Evolutionary conservation across 2,113 vertebrate genomes (phyloP).

Genomic region (Corvus moneduloides): DNA sequence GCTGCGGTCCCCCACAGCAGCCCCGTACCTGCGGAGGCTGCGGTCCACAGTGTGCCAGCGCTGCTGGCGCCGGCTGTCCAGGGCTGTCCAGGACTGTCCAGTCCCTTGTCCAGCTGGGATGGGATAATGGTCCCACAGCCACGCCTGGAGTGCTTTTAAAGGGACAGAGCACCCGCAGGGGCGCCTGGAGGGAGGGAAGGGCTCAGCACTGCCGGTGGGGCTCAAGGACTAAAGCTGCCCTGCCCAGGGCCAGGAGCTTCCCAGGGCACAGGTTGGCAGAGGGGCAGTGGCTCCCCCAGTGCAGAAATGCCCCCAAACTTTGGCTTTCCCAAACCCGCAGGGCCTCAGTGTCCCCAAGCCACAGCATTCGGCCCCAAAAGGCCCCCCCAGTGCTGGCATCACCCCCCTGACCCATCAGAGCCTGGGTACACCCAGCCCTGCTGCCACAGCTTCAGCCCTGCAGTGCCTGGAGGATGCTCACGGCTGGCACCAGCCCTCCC

Average conservation of each 20-base stretch:
- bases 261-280: neutral
- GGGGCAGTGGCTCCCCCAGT: no score
- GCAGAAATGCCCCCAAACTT: neutral
- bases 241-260: neutral
- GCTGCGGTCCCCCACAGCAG: neutral
- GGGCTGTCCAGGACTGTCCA: neutral
- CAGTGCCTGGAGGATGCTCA: neutral
- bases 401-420: accelerated
- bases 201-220: neutral
- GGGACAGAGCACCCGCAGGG: constrained; percentile 29
- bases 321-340: neutral
- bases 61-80: neutral
- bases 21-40: neutral
- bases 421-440: accelerated
- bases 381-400: accelerated
- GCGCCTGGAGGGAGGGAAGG: neutral
- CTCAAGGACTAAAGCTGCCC: neutral
- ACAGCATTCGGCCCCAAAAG: accelerated
- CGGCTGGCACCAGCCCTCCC: neutral
- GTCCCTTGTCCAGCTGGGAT: neutral
- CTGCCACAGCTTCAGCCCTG: neutral
- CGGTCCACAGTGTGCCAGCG: neutral
- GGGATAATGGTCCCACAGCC: constrained; percentile 5
- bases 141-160: constrained; percentile 67
- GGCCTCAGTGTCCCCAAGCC: neutral